Conservation (phyloP, 2,113 vertebrate species). For the Indicator indicator region DNA sequence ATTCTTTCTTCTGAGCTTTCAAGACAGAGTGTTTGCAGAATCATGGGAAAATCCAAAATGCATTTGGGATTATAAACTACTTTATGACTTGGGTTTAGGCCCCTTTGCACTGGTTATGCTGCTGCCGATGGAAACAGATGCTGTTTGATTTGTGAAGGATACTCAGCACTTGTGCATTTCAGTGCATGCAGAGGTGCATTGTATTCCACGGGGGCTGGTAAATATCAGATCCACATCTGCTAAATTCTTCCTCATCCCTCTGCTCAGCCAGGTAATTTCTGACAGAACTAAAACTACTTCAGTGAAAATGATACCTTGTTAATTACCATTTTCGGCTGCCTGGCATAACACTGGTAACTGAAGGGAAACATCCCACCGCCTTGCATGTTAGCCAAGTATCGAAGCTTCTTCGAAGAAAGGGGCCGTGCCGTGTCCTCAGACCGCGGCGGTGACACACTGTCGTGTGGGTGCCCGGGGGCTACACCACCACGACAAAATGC, state of each 20-base stretch:
- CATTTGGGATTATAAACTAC: neutral
- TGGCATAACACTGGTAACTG: neutral
- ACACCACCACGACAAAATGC: neutral
- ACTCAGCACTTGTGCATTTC: neutral
- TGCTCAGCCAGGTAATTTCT: neutral
- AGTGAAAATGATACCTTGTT: neutral
- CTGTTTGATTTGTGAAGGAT: neutral
- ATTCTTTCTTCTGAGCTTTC: neutral
- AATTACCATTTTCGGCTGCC: neutral
- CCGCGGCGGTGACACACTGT: neutral
- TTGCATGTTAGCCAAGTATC: rapidly evolving
- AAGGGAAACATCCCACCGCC: neutral
- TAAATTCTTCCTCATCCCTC: neutral
- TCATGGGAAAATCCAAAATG: neutral
- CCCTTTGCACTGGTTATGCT: neutral
- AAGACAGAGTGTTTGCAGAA: neutral
- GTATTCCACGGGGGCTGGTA: no score
- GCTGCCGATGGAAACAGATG: neutral
- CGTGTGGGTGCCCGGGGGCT: neutral
- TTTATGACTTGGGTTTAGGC: neutral
- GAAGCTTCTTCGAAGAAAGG: neutral
- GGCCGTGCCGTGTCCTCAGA: neutral
- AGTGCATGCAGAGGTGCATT: neutral
- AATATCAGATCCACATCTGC: neutral
- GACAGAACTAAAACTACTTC: neutral